Base-by-base conservation (phyloP, 2,888 invertebrate species). In the Melinopterus prodromus region DNA sequence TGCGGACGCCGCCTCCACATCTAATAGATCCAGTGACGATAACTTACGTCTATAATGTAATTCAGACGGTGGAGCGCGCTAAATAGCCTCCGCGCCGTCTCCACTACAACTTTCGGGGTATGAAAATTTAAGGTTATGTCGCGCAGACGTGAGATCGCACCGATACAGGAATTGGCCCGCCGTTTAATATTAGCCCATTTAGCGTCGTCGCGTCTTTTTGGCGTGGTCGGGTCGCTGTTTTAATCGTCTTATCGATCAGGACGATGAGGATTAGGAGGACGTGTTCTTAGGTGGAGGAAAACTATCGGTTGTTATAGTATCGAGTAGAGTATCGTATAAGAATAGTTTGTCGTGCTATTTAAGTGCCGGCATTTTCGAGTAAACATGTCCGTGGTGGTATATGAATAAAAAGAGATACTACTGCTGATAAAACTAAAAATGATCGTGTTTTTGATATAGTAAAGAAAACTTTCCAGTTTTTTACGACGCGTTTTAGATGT, bases 21-120 rank as follows among this genome's bases (percentile, higher is more conserved):
- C 77, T 77, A 79, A 80, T 79, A 77, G 71, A 71, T 72, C 74
- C 74, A 71, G 53, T 69, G 78, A 15, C 70, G 80, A 78, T 78
- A 80, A 78, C 78, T 80, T 80, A 80, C 16, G 74, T 76, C 78
- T 72, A 71, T 53, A 69, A 78, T 78, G 74, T 71, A 38, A 71
- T 78, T 71, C 71, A 16, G 78, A 71, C 53, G 69, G 74, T 53
- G 53, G 53, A 2, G 53, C 74, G 26, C 74, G 74, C 74, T 74
- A 74, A 74, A 74, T 74, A 74, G 74, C 74, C 74, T n/a, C 36
- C 35, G 7, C 37, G 35, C 36, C 74, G 74, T 37, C 37, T 36
- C 74, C 74, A 37, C 37, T 37, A 37, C 74, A 74, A 37, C 36
- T 74, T 74, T 74, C 74, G 74, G 53, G 53, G 74, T 74, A 74